Base-by-base conservation (phyloP, 1,140 invertebrate species). In the Heliconius hewitsoni region DNA sequence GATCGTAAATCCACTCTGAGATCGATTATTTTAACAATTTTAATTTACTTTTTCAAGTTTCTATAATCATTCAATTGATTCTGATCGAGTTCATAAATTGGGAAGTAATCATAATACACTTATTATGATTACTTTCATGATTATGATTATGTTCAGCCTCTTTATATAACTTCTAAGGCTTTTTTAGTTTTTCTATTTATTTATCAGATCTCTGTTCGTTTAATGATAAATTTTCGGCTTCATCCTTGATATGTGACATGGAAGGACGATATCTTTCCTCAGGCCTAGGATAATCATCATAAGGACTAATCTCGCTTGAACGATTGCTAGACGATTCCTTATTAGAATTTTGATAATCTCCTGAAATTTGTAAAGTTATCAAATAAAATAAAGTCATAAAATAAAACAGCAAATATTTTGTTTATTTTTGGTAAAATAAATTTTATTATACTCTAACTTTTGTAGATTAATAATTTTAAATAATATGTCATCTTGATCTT, bases 121-220 rank as follows among this genome's bases (percentile, higher is more conserved):
- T 13, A 66, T 66, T 66, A 66, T 66, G 60, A 66, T 66, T 66
- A 66, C 23, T 23, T 23, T 23, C 23, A 23, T 23, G 27, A 66
- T 66, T 66, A 66, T 66, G 60, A 66, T 66, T 66, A 66, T 30
- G 60, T 74, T 76, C 79, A 81, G 79, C 79, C 79, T 81, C 79
- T 77, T 73, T 79, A 9, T 71, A 46, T 72, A 76, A 19, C 46
- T 76, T 73, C 16, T 72, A 76, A 76, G 66, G 37, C 55, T 66
- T 39, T 3, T 9, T n/a, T 71, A 72, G 4, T 78, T 78, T 81
- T 60, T 70, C 16, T n/a, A 39, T 84, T 88, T 93, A 93, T 83
- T 93, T 93, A 79, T 94, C 93, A 90, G 90, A 91, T 89, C 93
- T 91, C 77, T 94, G 93, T 85, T 95, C 94, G 83, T 95, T 95